Percentiles rank a stretch among this genome's conserved stretches.
These are phyloP conservation scores for Eilema sororculum DNA, from an alignment of 2,888 invertebrate species.

Conservation along the genomic window DNA sequence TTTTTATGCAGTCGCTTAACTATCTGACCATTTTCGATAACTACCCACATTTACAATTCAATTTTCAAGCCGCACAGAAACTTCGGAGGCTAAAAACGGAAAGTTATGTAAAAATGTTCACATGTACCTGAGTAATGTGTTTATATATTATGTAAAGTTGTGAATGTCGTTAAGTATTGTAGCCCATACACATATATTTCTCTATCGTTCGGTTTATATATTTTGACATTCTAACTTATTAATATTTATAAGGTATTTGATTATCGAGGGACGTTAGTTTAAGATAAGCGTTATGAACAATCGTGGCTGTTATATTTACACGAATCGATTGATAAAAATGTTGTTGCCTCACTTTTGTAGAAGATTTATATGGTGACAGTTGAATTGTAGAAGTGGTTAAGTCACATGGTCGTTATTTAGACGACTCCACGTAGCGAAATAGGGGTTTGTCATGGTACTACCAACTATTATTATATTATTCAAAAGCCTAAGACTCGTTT, in stretches of 20 bases:
- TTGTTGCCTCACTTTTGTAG: conserved; percentile 35
- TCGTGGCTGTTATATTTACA: conserved; percentile 26
- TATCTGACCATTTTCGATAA: conserved; percentile 38
- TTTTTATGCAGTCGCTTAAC: conserved; percentile 55
- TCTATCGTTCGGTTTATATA: conserved; percentile 50
- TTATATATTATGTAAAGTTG: conserved; percentile 54
- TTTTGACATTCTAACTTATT: conserved; percentile 49
- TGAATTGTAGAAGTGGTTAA: conserved; percentile 38
- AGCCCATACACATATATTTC: conserved; percentile 46
- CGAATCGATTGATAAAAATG: conserved; percentile 40
- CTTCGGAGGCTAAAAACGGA: conserved; percentile 38
- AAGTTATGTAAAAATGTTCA: conserved; percentile 54
- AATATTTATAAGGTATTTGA: conserved; percentile 54
- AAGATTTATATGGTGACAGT: conserved; percentile 21
- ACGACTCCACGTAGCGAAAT: conserved; percentile 49
- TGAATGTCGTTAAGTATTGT: conserved; percentile 53
- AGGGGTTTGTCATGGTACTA: conserved; percentile 57
- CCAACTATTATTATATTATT: conserved; percentile 66
- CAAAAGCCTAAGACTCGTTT: conserved; percentile 85
- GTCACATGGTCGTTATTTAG: conserved; percentile 43
- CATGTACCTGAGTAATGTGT: conserved; percentile 55
- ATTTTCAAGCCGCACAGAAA: conserved; percentile 13
- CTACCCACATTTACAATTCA: conserved; percentile 41
- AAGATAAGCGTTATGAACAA: conserved; percentile 39
- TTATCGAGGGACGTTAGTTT: conserved; percentile 45